Base-by-base conservation (phyloP, 2,888 invertebrate genomes). In the Drosophila neonasuta region DNA sequence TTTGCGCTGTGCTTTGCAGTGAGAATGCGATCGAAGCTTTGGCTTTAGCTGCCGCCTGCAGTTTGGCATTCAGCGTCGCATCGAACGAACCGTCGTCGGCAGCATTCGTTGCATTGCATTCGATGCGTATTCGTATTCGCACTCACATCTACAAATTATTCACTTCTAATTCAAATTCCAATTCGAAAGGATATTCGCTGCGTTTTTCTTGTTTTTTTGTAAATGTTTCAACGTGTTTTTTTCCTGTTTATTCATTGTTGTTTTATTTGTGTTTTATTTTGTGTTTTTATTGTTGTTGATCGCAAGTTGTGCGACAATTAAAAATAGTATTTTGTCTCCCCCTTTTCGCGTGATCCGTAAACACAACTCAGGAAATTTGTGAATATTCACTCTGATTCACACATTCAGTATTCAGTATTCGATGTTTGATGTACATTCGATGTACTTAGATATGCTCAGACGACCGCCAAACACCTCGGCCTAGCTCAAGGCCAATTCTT, bases 61-160 rank as follows among this genome's bases (percentile, higher is more conserved):
- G 85, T 83, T 83, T 74, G 71, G 76, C 61, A 71, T 80, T 82
- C 70, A 80, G 82, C 87, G 82, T 87, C 87, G 83, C 80, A 85
- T 59, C 72, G 82, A 71, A 56, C 71, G 55, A 79, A 79, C 79
- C 75, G 86, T 73, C 54, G 44, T 36, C 34, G 42, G 77, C 79
- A 73, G 76, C 79, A 71, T 32, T 32, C 30, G 9, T 32, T 32
- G 30, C 30, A 36, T 6, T 36, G 34, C 34, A 36, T n/a, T n/a
- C 34, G 34, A 11, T 36, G 34, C 34, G 34, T n/a, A 36, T 36
- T 32, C 30, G 24, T 24, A 32, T 9, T 36, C n/a, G 34, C 11
- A 36, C n/a, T 36, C 34, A 36, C 34, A 36, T 36, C 24, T 24
- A 24, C 11, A 36, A 36, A 36, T n/a, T 36, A 36, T 32, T 3